A percentile compares a stretch with the other conserved stretches of the same genome.
Conservation (phyloP, 2,113 vertebrate genomes). For the Melanotaenia duboulayi region DNA sequence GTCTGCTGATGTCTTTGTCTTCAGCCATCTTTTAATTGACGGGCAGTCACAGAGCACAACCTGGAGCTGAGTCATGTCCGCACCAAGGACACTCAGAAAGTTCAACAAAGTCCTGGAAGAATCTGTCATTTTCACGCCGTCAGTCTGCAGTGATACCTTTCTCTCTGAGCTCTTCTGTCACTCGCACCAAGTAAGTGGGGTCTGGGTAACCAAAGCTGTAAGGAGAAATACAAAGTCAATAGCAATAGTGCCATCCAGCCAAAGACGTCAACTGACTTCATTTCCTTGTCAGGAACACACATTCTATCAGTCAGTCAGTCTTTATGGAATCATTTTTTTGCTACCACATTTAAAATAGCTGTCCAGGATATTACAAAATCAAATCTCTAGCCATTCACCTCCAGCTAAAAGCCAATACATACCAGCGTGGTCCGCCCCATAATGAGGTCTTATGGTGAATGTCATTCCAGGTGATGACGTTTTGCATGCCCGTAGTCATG, state of each 20-base stretch:
- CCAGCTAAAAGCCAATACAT: conserved; percentile 42
- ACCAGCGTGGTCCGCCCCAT: conserved; percentile 93
- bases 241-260: conserved; percentile 10
- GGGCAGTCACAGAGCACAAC: conserved; percentile 52
- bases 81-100: conserved; percentile 42
- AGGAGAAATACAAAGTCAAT: conserved; percentile 43
- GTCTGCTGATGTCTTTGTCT: conserved; percentile 59
- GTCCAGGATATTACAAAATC: neutral
- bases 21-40: conserved; percentile 37
- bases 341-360: neutral
- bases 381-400: neutral
- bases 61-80: conserved; percentile 57
- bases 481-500: conserved; percentile 93
- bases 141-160: conserved; percentile 91
- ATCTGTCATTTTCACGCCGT: conserved; percentile 40
- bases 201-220: conserved; percentile 93
- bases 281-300: conserved; percentile 20
- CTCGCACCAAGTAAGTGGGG: conserved; percentile 92
- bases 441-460: conserved; percentile 96
- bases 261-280: conserved; percentile 36
- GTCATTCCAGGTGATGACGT: conserved; percentile 97
- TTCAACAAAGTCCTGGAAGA: conserved; percentile 61
- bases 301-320: conserved; percentile 29
- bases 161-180: conserved; percentile 92
- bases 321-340: neutral